Base-by-base conservation (phyloP, 1,140 invertebrate genomes). In the Nephila pilipes region DNA sequence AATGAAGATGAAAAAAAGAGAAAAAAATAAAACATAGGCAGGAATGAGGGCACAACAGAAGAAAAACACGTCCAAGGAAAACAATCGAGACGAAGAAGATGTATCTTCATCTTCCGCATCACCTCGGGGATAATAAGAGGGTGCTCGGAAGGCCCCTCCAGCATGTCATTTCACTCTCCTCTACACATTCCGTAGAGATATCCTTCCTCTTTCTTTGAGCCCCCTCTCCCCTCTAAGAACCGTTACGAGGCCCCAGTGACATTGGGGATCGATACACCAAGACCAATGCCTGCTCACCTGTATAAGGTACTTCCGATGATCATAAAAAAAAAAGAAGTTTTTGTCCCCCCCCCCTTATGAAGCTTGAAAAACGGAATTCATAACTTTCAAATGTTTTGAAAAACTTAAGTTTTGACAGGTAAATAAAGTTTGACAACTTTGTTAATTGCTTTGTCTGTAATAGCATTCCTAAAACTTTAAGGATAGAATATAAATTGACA, bases 81-180 rank as follows among this genome's bases (percentile, higher is more conserved):
- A 87, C 85, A 87, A 87, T 69, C 60, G 58, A 54, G 85, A 87
- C 54, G 57, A 54, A 16, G 36, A 79, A 89, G 87, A 89, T 89
- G 63, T 89, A 89, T 89, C 87, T 89, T 89, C 87, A 89, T 89
- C 54, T 89, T 89, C 65, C 36, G 87, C 87, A 79, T 75, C 87
- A 80, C 87, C 87, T 89, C 65, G 54, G 87, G 87, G 87, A 89
- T 89, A 89, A 89, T 89, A 89, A 89, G 69, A 87, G 87, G 87
- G 87, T 89, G 87, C 87, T 79, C 65, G 38, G 46, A 10, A 25
- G 60, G 65, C 29, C 87, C 87, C 63, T 89, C 65, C 87, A 89
- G 69, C n/a, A 55, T 79, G 87, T 29, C 87, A 89, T 89, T 89
- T 60, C 20, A 38, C 65, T 55, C 46, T 46, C 46, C 46, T 46